Percentiles rank a stretch among this genome's conserved stretches.
phyloP scores from a whole-genome alignment of 2,888 invertebrate genomes.

The Cancer borealis region DNA sequence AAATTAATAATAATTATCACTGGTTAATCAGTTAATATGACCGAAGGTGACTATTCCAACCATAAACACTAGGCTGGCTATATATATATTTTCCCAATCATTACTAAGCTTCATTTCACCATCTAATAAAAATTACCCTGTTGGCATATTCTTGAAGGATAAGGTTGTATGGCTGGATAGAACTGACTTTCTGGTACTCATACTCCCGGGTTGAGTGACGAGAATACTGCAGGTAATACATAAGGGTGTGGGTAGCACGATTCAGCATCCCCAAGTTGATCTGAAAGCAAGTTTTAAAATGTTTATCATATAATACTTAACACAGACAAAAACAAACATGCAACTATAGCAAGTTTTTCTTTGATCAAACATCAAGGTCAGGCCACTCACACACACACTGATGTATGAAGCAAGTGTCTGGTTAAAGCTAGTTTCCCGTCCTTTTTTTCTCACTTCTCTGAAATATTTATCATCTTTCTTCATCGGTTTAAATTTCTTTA shows the following conservation, averaged over 20 bases:
- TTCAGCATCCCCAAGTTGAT: slow-evolving; percentile 73
- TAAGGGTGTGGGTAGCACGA: slow-evolving; percentile 72
- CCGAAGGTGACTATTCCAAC: background rate
- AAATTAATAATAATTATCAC: too few relatives aligned
- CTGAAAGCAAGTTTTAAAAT: slow-evolving; percentile 47
- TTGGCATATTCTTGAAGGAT: slow-evolving; percentile 64
- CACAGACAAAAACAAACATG: background rate
- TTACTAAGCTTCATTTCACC: background rate
- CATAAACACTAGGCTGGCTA: background rate
- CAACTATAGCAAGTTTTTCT: background rate
- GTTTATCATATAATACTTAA: background rate
- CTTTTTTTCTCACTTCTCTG: slow-evolving; percentile 57
- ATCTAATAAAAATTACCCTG: slow-evolving; percentile 51
- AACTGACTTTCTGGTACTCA: slow-evolving; percentile 28
- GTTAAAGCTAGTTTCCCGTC: slow-evolving; percentile 64
- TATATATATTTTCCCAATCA: background rate
- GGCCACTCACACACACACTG: slow-evolving; percentile 69
- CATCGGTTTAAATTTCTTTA: background rate
- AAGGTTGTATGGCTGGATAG: slow-evolving; percentile 63
- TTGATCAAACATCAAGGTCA: background rate
- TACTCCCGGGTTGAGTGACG: background rate
- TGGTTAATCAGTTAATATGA: too few relatives aligned
- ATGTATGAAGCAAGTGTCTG: slow-evolving; percentile 65
- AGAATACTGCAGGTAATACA: slow-evolving; percentile 67
- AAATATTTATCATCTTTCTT: slow-evolving; percentile 42